Evolutionary conservation across 2,113 vertebrate genomes (phyloP).

Genomic region (Heterochromis multidens): DNA sequence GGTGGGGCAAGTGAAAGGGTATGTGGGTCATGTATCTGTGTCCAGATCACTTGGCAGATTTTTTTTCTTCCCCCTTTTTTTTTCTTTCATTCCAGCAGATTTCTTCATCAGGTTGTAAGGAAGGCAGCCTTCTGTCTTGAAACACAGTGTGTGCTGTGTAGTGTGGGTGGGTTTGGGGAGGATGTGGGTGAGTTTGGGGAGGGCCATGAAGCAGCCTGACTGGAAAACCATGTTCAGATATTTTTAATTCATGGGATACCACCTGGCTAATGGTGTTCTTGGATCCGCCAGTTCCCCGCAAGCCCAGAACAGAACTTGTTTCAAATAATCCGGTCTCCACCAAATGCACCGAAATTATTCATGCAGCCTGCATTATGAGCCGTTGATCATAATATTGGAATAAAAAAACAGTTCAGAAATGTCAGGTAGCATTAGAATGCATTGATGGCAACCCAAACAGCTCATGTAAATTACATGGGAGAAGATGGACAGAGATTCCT

Average conservation of each 20-base stretch:
- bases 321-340: conserved; percentile 66
- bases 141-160: conserved; percentile 72
- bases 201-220: conserved; percentile 76
- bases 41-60: conserved; percentile 55
- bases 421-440: conserved; percentile 65
- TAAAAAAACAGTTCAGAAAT: conserved; percentile 62
- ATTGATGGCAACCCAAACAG: conserved; percentile 35
- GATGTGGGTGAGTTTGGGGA: not conserved
- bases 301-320: conserved; percentile 72
- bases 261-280: conserved; percentile 96
- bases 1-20: conserved; percentile 3
- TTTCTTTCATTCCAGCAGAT: conserved; percentile 26
- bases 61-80: not conserved
- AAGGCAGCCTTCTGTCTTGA: conserved; percentile 74
- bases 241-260: conserved; percentile 94
- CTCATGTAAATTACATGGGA: not conserved
- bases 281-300: conserved; percentile 78
- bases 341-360: conserved; percentile 73
- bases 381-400: conserved; percentile 67
- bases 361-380: conserved; percentile 68
- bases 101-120: conserved; percentile 58
- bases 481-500: not conserved
- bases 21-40: conserved; percentile 53
- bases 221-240: conserved; percentile 92
- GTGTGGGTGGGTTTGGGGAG: conserved; percentile 8